Conservation (phyloP, 1,140 invertebrate species). For the Zaprionus capensis region DNA sequence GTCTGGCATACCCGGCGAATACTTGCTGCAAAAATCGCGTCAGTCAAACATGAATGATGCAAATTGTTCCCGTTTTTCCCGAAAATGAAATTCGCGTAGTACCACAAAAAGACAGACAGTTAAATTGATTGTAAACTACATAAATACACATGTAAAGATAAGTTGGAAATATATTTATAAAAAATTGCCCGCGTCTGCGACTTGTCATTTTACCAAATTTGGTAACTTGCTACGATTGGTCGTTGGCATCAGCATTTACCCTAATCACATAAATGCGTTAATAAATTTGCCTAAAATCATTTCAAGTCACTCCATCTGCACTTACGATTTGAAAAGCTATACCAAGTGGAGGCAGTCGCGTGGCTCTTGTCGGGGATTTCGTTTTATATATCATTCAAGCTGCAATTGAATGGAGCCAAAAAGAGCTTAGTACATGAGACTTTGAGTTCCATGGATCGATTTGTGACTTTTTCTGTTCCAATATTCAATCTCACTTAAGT, state of each 20-base stretch:
- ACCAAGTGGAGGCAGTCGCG: slow-evolving; percentile 57
- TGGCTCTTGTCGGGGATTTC: slow-evolving; percentile 51
- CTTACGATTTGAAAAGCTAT: slow-evolving; percentile 40
- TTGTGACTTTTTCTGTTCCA: not conserved
- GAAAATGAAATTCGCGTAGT: slow-evolving; percentile 51
- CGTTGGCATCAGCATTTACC: slow-evolving; percentile 40
- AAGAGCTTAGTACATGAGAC: not conserved
- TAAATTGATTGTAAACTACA: slow-evolving; percentile 72
- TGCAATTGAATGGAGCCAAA: not conserved
- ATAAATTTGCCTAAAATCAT: slow-evolving; percentile 70
- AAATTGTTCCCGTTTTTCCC: slow-evolving; percentile 43
- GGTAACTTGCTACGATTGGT: slow-evolving; percentile 38
- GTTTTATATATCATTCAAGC: not conserved
- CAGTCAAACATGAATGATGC: slow-evolving; percentile 72
- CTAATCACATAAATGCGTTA: slow-evolving; percentile 73
- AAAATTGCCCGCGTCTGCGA: slow-evolving; percentile 20
- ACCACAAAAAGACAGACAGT: slow-evolving; percentile 65
- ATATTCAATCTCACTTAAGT: slow-evolving; percentile 14
- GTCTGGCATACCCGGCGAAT: not conserved
- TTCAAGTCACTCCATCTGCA: slow-evolving; percentile 66
- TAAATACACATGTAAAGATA: slow-evolving; percentile 53
- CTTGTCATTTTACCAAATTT: slow-evolving; percentile 73
- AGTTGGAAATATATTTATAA: slow-evolving; percentile 19
- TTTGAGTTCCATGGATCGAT: slow-evolving; percentile 1
- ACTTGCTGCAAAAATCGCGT: slow-evolving; percentile 9